Evolutionary conservation across 2,113 vertebrate species (phyloP).

Genomic region (Neoarius graeffei): DNA sequence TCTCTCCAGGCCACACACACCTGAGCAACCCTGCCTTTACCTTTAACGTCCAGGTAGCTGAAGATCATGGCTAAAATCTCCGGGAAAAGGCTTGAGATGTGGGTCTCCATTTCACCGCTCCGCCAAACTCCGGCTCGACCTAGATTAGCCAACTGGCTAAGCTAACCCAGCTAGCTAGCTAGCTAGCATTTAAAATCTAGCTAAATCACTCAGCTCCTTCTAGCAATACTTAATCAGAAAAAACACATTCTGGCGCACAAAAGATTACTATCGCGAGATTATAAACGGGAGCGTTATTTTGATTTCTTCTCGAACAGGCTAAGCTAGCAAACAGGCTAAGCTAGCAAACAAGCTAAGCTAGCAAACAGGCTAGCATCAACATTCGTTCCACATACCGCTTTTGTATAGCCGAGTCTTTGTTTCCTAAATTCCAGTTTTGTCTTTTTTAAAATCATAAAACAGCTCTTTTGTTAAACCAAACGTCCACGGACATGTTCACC

Average conservation of each 20-base stretch:
- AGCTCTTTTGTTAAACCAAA: not conserved
- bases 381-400: not conserved
- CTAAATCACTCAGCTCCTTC: not conserved
- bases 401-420: constrained; percentile 36
- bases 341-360: constrained; percentile 22
- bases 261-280: not conserved
- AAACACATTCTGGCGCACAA: not conserved
- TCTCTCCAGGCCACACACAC: constrained; percentile 96
- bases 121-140: constrained; percentile 21
- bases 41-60: constrained; percentile 94
- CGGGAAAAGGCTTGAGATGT: constrained; percentile 95
- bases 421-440: not conserved
- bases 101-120: constrained; percentile 82
- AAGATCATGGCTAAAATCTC: constrained; percentile 99
- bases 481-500: not conserved
- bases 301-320: not conserved
- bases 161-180: not conserved
- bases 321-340: constrained; percentile 32
- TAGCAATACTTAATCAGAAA: not conserved
- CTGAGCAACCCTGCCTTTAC: constrained; percentile 96
- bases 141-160: constrained; percentile 31
- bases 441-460: not conserved
- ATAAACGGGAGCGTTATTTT: not conserved
- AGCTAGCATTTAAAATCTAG: constrained; percentile 15
- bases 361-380: constrained; percentile 30